These are phyloP conservation scores for Ochotona princeps DNA, from an alignment of 2,113 vertebrate genomes.

Conservation along the genomic window DNA sequence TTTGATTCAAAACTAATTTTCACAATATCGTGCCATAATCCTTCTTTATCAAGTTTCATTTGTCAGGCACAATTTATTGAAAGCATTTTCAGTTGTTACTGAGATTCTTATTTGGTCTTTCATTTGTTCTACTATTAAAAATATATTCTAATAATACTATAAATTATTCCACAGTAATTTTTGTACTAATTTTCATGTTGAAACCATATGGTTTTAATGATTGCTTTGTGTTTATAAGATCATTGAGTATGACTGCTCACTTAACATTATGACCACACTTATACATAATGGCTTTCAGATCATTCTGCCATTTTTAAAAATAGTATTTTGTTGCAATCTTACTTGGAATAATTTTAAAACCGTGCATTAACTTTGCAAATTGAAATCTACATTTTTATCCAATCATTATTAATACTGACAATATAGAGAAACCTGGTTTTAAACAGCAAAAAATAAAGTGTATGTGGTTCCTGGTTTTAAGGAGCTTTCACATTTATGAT, in stretches of 20 bases:
- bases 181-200: not conserved
- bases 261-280: not conserved
- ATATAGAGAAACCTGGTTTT: not conserved
- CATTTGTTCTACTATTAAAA: not conserved
- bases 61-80: not conserved
- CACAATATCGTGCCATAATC: not conserved
- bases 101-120: not conserved
- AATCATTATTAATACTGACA: not conserved
- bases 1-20: not conserved
- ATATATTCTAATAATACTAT: not conserved
- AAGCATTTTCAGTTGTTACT: not conserved
- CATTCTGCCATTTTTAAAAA: not conserved
- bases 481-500: not conserved
- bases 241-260: not conserved
- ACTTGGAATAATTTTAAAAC: too few relatives aligned
- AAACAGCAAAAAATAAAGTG: not conserved
- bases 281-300: not conserved
- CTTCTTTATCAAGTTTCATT: not conserved
- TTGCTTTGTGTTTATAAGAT: not conserved
- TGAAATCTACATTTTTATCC: not conserved
- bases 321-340: not conserved
- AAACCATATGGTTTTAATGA: not conserved
- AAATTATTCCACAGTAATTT: not conserved
- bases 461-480: not conserved
- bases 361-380: not conserved